phyloP scores from a whole-genome alignment of 2,888 invertebrate genomes.

The Caenorhabditis japonica region DNA sequence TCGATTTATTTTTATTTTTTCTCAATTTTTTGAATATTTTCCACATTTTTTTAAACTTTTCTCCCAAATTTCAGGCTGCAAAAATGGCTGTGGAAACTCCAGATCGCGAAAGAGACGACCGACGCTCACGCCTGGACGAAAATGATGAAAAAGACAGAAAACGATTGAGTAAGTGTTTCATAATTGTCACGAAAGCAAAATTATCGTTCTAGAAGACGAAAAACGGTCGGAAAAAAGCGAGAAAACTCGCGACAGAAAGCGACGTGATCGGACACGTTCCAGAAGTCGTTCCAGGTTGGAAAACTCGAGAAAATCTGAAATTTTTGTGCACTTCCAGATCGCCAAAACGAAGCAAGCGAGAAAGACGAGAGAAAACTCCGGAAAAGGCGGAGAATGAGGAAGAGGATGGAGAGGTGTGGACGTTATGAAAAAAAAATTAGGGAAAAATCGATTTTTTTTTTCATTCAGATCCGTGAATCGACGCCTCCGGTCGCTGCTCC shows the following conservation, averaged over 20 bases:
- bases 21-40: background rate
- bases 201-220: conserved; percentile 32
- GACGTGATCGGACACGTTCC: conserved; percentile 27
- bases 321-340: conserved; percentile 17
- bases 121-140: background rate
- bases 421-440: no score
- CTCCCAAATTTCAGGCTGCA: background rate
- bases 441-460: no score
- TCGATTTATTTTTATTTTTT: background rate
- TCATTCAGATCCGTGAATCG: conserved; percentile 37
- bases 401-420: conserved; percentile 8
- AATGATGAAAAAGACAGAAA: conserved; percentile 23
- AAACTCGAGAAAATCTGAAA: background rate
- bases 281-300: conserved; percentile 25
- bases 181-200: background rate
- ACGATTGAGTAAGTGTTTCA: conserved; percentile 12
- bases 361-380: conserved; percentile 15
- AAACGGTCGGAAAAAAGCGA: conserved; percentile 21
- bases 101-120: conserved; percentile 5
- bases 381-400: conserved; percentile 31
- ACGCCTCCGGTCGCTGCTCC: conserved; percentile 11
- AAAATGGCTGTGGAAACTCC: conserved; percentile 18
- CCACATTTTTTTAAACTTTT: background rate
- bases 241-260: conserved; percentile 18
- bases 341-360: conserved; percentile 29